Base-by-base conservation (phyloP, 2,797 vertebrate genomes). In the Galago senegalensis region DNA sequence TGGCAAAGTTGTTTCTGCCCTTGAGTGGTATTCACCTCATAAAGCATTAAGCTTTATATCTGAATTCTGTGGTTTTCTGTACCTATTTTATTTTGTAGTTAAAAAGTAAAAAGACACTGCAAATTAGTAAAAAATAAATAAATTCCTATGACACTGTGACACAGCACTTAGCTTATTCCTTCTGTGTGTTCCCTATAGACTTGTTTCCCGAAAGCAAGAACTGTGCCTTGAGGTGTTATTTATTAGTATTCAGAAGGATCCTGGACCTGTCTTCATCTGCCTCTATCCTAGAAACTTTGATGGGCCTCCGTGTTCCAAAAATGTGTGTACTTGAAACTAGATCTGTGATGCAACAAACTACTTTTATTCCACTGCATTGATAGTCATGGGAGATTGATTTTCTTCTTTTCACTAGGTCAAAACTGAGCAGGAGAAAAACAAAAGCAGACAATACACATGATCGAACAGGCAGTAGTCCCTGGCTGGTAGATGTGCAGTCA, bases 301-400 rank as follows among this genome's bases (percentile, higher is more conserved):
- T 27, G 12, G 73, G 31, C 34, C 43, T 87, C 65, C 34, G 27
- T 13, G 89, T 89, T 95, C 53, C 34, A 79, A 83, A 94, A 83
- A 79, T 34, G 63, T 82, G 17, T 87, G 63, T 8, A 49, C 20
- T 89, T 73, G 72, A 83, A 76, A 76, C 53, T 34, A 80, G 13
- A 77, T 75, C 77, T 81, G 20, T 29, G 80, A 91, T 49, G 29
- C 75, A 81, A 90, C 83, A 83, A 80, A 84, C 40, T 81, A 18
- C 11, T 93, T 96, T 88, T 75, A 76, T 91, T 77, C 46, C 37
- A 77, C 58, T 84, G 7, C 76, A 81, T 5, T 67, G 65, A 72
- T 77, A 69, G 7, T 79, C 91, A 87, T 2, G 89, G n/a, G 37
- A 88, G 31, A 96, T 84, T 67, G 77, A 43, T 73, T 94, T 77